Percentiles rank a stretch among this genome's conserved stretches.
Conservation (phyloP, 2,113 vertebrate genomes). For the Scomber japonicus region DNA sequence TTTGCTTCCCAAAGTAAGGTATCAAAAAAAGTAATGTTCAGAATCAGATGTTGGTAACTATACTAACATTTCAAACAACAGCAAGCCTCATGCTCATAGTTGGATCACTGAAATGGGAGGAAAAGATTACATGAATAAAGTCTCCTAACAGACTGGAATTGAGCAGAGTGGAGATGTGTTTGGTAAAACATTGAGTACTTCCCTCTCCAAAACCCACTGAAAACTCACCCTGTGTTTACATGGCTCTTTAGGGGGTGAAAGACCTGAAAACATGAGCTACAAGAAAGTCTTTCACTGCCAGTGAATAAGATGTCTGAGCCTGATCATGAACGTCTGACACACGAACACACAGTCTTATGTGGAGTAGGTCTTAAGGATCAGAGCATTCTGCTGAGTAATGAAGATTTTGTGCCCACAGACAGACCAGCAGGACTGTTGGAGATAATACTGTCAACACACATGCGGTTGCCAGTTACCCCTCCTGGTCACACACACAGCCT, state of each 20-base stretch:
- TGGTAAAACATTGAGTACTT: conserved; percentile 5
- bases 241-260: conserved; percentile 29
- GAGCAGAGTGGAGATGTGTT: conserved; percentile 15
- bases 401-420: conserved; percentile 62
- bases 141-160: conserved; percentile 7
- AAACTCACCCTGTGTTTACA: conserved; percentile 43
- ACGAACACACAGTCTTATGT: conserved; percentile 14
- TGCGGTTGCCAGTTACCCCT: conserved; percentile 30
- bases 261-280: conserved; percentile 25
- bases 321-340: conserved; percentile 22
- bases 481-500: conserved; percentile 25
- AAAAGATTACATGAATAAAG: not conserved
- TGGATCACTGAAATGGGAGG: too few relatives aligned
- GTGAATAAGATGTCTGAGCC: conserved; percentile 4
- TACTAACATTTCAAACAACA: not conserved
- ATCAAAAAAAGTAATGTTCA: not conserved
- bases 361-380: conserved; percentile 56
- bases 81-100: too few relatives aligned
- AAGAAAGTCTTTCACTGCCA: conserved; percentile 38
- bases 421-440: conserved; percentile 48
- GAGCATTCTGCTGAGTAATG: conserved; percentile 72
- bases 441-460: conserved; percentile 64
- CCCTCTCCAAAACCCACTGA: conserved; percentile 5
- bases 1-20: not conserved
- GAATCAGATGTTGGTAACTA: not conserved